Base-by-base conservation (phyloP, 2,888 invertebrate genomes). In the Cetonia aurata region DNA sequence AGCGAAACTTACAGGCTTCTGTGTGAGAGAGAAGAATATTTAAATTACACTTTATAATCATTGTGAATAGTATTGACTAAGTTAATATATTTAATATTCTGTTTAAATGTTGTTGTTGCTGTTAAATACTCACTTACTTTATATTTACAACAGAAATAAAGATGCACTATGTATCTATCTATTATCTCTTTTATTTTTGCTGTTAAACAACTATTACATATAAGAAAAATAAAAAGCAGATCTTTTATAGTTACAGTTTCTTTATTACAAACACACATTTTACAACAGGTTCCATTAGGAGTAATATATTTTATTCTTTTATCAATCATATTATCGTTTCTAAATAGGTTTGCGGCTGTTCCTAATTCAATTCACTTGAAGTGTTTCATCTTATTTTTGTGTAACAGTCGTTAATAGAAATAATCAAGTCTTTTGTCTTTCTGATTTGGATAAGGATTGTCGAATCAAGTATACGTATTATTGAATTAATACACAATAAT, bases 241-340 rank as follows among this genome's bases (percentile, higher is more conserved):
- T 10, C 3, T 25, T n/a, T 25, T 25, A 46, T 65, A 70, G 46
- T 70, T 57, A 70, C 69, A 67, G 48, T 50, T 57, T 73, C 73
- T 75, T 78, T 78, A 77, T 78, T 78, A 78, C 78, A 78, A 78
- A 78, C 77, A 77, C 78, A 78, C 78, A 78, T 77, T 77, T 76
- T 76, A 78, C 78, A 78, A 78, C 78, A 78, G 77, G 73, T 77
- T 74, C 69, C 42, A 42, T 72, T 73, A 72, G 73, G 75, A 77
- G 73, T 74, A 76, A 69, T 74, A 77, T 74, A 76, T 70, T 73
- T 53, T 44, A 31, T 53, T 46, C 55, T 73, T 71, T 62, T 71
- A 67, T 71, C 67, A 62, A 57, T 70, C 57, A 70, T 73, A 70
- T 70, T 70, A 75, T 48, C 1, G 48, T 48, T 48, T n/a, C 48